Conservation (phyloP, 2,113 vertebrate genomes). For the Donacobius atricapilla region DNA sequence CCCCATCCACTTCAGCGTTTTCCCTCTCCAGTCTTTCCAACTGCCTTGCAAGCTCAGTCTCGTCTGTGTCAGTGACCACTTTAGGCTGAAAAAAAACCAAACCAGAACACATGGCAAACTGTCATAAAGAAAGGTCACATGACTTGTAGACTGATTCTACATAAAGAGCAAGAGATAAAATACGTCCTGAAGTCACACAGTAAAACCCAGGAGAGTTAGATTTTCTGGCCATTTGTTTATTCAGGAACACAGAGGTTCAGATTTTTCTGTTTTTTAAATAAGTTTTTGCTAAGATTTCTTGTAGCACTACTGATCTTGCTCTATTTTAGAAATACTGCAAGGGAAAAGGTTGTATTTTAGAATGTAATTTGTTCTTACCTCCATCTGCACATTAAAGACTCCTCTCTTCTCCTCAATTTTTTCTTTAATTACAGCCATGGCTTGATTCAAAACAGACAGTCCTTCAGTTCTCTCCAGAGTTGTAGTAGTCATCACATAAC, state of each 20-base stretch:
- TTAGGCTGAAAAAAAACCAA: constrained; percentile 82
- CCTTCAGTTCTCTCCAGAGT: constrained; percentile 97
- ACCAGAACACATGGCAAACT: background rate
- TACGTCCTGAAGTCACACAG: background rate
- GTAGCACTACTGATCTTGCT: background rate
- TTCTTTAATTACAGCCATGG: constrained; percentile 98
- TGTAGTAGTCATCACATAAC: constrained; percentile 99
- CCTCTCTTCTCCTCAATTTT: constrained; percentile 97
- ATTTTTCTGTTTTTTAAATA: background rate
- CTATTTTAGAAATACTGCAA: background rate
- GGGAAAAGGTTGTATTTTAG: background rate
- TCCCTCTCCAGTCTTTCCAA: constrained; percentile 93
- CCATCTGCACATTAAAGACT: constrained; percentile 98
- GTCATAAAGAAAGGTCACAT: background rate
- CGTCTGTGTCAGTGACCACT: constrained; percentile 96
- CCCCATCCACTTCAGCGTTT: constrained; percentile 96
- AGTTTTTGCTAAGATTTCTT: background rate
- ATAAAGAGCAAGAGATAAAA: background rate
- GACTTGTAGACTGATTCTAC: background rate
- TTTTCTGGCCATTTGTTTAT: background rate
- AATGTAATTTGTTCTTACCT: constrained; percentile 73
- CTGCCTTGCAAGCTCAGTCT: constrained; percentile 94
- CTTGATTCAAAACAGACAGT: constrained; percentile 94
- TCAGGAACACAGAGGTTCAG: background rate
- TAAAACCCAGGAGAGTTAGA: background rate